phyloP scores from a whole-genome alignment of 1,140 invertebrate species.

The Diabrotica undecimpunctata region DNA sequence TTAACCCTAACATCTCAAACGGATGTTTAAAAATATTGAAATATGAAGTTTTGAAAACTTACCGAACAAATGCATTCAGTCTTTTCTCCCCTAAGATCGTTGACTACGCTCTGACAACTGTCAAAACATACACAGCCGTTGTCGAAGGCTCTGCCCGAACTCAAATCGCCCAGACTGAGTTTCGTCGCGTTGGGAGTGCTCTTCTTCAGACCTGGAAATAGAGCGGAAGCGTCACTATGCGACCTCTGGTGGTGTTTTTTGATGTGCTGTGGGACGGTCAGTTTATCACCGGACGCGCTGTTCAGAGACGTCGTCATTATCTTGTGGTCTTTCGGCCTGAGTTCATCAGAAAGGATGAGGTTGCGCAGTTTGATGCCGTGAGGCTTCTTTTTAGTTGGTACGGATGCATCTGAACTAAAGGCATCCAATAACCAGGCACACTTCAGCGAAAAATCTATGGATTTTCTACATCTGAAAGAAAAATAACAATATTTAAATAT shows the following conservation, averaged over 20 bases:
- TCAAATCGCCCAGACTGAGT: conserved; percentile 82
- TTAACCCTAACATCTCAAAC: too few relatives aligned
- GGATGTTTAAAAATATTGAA: too few relatives aligned
- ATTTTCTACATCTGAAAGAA: conserved; percentile 77
- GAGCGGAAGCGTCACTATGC: conserved; percentile 34
- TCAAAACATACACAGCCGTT: conserved; percentile 85
- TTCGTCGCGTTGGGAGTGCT: conserved; percentile 52
- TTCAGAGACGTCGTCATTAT: conserved; percentile 25
- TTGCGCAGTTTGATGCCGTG: conserved; percentile 83
- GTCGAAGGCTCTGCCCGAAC: conserved; percentile 92
- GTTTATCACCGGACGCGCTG: conserved; percentile 11
- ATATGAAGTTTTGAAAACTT: conserved; percentile 40
- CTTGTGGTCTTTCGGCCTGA: conserved; percentile 56
- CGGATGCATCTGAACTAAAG: conserved; percentile 76
- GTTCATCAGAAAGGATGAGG: conserved; percentile 82
- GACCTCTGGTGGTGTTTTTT: conserved; percentile 74
- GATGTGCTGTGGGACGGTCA: conserved; percentile 25
- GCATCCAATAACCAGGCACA: conserved; percentile 94
- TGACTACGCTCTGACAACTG: conserved; percentile 65
- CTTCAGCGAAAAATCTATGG: conserved; percentile 92
- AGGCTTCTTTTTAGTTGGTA: conserved; percentile 73
- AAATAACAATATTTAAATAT: neutral
- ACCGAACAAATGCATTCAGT: conserved; percentile 73
- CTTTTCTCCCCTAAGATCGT: conserved; percentile 67
- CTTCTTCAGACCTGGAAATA: conserved; percentile 31